Evolutionary conservation across 2,797 vertebrate species (phyloP), one percentile per base, ranked within the genome.

Genomic region (Coilia nasus): DNA sequence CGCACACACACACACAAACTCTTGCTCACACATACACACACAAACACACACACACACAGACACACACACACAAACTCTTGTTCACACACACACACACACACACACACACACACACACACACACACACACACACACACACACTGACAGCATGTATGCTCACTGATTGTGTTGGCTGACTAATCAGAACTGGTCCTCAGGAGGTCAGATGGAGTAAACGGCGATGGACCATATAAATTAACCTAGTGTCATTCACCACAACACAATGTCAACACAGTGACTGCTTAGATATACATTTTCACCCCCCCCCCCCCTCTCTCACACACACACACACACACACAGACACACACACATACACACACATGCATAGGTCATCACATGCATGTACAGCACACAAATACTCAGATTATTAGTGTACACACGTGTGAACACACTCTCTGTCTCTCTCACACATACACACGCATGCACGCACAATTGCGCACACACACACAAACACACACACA

Each of bases 61-160:
- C 46, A 47, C 46, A 47, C 46, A 47, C 46, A 47, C 46, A 47
- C 46, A 47, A 3, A 47, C 50, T 10, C 50, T 54, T 41, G 12
- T n/a, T 28, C 25, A 17, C 28, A 71, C 64, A 17, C 64, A 71
- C 64, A 35, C 64, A 67, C 25, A 67, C 25, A 67, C 62, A 67
- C 62, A 67, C 23, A 28, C 25, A 67, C 62, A 28, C 23, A 14
- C 23, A 31, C 62, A 71, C 64, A 71, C 28, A 71, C 64, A 35
- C 64, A 35, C 21, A 17, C 64, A 35, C 6, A 7, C 0, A 35
- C 67, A 35, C 25, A 67, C 60, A 25, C 23, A 64, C 23, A 28
- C 62, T 75, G 67, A 75, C 28, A 15, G 12, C 31, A 35, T 75
- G 67, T 15, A 75, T 75, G 67, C 71, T 78, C 71, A 78, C 71